Evolutionary conservation across 2,113 vertebrate genomes (phyloP), one percentile per base, ranked within the genome.

Genomic region (Clarias batrachus): DNA sequence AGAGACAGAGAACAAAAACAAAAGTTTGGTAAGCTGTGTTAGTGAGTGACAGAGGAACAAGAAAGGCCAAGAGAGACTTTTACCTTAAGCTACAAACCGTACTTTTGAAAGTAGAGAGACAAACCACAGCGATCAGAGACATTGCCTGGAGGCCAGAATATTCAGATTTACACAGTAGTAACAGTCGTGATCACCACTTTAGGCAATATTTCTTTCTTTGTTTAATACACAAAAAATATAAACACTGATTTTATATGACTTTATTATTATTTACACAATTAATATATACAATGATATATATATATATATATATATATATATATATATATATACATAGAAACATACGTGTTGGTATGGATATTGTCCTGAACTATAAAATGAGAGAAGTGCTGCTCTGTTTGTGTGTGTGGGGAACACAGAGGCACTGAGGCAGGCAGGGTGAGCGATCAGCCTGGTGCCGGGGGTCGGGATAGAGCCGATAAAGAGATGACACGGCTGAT

Each of bases 401-500:
- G 90, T 66, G 71, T 13, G n/a, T 59, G 82, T 90, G 85, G 90
- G 86, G 30, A 27, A 63, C 27, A 76, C 60, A 76, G 60, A 82
- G 73, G 78, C 78, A 85, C 78, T 68, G 83, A 84, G 66, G 87
- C 52, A 70, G 60, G 74, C 89, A 65, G 82, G 62, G 90, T 86
- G 82, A 30, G 76, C 52, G 54, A 87, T 91, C 87, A 91, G 86
- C 93, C 87, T 89, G 92, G 89, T 86, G 84, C 66, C 37, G 23
- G 60, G 83, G 88, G 85, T 88, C 70, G 87, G 87, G 85, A 91
- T 90, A 66, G 84, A 91, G 88, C 89, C 87, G 90, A 94, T 90
- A 93, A 89, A 92, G 91, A 77, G 91, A 93, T 93, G 92, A 95
- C 92, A 93, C 89, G 81, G 79, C 84, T 59, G 93, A 95, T 94